phyloP scores from a whole-genome alignment of 2,888 invertebrate genomes.

The Lottia scabra region DNA sequence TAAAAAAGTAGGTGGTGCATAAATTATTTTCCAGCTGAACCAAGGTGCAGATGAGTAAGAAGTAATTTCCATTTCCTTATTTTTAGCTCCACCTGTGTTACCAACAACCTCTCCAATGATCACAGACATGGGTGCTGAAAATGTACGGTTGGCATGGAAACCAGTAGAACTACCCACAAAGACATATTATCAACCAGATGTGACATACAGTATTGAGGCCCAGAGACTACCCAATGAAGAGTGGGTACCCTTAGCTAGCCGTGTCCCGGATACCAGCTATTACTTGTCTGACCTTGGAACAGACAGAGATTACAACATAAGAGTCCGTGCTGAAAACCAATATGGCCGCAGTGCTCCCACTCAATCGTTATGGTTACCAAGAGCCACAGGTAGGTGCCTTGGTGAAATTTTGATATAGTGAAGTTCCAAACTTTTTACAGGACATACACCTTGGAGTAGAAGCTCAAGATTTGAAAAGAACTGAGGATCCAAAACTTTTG shows the following conservation, averaged over 20 bases:
- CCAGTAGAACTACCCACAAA: conserved; percentile 46
- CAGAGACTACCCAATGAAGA: conserved; percentile 48
- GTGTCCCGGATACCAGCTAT: conserved; percentile 54
- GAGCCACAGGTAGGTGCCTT: conserved; percentile 61
- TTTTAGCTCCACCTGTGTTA: conserved; percentile 49
- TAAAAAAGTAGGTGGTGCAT: too few species aligned
- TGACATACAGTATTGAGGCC: conserved; percentile 56
- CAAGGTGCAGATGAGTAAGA: not conserved
- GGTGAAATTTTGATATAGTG: too few species aligned
- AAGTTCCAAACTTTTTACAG: too few species aligned
- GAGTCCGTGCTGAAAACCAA: conserved; percentile 95
- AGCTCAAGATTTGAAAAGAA: too few species aligned
- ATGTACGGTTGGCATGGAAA: conserved; percentile 57
- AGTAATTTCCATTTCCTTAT: too few species aligned
- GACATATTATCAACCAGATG: conserved; percentile 32
- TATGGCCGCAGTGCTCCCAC: conserved; percentile 97
- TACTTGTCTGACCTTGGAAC: conserved; percentile 77
- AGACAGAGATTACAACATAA: conserved; percentile 94
- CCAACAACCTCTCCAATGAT: conserved; percentile 52
- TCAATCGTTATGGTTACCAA: conserved; percentile 76
- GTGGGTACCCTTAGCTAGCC: conserved; percentile 50
- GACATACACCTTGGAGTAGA: too few species aligned
- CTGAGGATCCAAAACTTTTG: too few species aligned
- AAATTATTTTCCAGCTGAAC: too few species aligned
- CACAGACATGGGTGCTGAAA: conserved; percentile 57